Base-by-base conservation (phyloP, 1,140 invertebrate species). In the Sycophaga agraensis region DNA sequence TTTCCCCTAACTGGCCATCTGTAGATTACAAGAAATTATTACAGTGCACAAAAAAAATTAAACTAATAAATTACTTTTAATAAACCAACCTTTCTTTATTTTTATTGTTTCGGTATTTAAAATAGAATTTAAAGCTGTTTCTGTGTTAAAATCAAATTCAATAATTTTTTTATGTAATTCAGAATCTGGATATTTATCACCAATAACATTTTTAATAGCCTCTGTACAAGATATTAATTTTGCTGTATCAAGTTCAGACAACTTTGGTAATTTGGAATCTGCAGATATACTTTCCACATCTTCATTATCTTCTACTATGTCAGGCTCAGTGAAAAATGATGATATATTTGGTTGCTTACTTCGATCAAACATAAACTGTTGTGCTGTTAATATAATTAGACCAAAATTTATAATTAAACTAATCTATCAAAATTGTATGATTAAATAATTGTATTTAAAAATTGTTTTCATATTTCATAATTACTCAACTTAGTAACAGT, bases 351-450 rank as follows among this genome's bases (percentile, higher is more conserved):
- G 86, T 70, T 86, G 84, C 59, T 83, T 80, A 70, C 85, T 84
- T 35, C 93, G 83, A 73, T 96, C 92, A 74, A 89, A 97, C 69
- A 96, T 87, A 81, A 93, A 97, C 71, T 93, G 89, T 48, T 88
- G 84, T 40, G 85, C 84, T 82, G 65, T 54, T 22, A 50, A 11
- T 11, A 49, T 46, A 46, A 24, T n/a, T 26, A 26, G n/a, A 24
- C 16, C 12, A 35, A 14, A 7, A 35, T 14, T 21, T 2, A 8
- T 50, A 26, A n/a, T 4, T 49, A 7, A 42, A 21, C 17, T 60
- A 58, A 48, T 43, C 24, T 31, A 59, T 19, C 12, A 43, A 55
- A 54, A 11, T 17, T 37, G 12, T 57, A 45, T 35, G 56, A 28
- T 34, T 16, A 21, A 21, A 39, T 55, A n/a, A n/a, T n/a, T n/a